Evolutionary conservation across 2,888 invertebrate genomes (phyloP).

Genomic region (Pandemis cinnamomeana): DNA sequence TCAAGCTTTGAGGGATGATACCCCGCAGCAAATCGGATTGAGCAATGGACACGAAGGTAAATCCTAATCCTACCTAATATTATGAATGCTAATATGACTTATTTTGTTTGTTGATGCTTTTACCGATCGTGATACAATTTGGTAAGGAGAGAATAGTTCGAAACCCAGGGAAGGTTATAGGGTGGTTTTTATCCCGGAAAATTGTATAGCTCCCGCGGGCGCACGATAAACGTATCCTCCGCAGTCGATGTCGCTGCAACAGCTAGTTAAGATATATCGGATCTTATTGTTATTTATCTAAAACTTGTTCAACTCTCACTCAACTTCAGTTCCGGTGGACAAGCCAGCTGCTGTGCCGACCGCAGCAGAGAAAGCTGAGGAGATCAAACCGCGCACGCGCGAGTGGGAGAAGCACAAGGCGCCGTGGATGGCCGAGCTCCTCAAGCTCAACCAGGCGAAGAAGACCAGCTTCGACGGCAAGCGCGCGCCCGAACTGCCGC

Average conservation of each 20-base stretch:
- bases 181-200: too few relatives aligned
- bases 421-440: conserved; percentile 92
- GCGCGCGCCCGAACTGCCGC: conserved; percentile 56
- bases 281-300: too few relatives aligned
- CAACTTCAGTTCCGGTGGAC: conserved; percentile 54
- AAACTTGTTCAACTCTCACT: too few relatives aligned
- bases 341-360: conserved; percentile 48
- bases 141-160: too few relatives aligned
- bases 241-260: too few relatives aligned
- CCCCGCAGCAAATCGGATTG: conserved; percentile 70
- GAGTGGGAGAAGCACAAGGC: conserved; percentile 90
- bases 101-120: too few relatives aligned
- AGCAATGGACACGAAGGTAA: conserved; percentile 79
- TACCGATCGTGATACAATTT: too few relatives aligned
- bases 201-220: too few relatives aligned
- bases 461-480: conserved; percentile 82
- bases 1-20: conserved; percentile 77
- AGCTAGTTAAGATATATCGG: too few relatives aligned
- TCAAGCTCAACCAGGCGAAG: conserved; percentile 90
- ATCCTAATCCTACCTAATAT: neutral
- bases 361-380: conserved; percentile 58
- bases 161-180: too few relatives aligned
- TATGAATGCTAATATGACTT: too few relatives aligned
- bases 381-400: conserved; percentile 86
- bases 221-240: too few relatives aligned